phyloP scores from a whole-genome alignment of 2,113 vertebrate species.

The Corythaixoides concolor region DNA sequence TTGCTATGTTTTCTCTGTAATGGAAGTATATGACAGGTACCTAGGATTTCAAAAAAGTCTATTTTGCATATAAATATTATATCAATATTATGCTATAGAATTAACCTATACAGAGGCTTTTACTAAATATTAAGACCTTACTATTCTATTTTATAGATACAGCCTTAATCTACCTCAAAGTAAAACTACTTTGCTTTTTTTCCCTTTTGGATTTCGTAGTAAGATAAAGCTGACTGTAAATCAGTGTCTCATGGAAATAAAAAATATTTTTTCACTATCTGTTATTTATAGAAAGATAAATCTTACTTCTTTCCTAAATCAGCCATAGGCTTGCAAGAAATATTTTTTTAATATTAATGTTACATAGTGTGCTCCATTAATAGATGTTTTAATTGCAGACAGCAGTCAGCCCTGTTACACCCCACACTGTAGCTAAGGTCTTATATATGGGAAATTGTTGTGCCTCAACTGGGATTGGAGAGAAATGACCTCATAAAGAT shows the following conservation, averaged over 20 bases:
- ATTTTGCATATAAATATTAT: background rate
- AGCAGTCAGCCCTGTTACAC: background rate
- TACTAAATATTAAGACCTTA: background rate
- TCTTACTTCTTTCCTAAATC: background rate
- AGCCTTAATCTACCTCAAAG: background rate
- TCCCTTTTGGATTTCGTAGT: background rate
- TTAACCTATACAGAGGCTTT: background rate
- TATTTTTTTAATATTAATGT: background rate
- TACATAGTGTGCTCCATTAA: background rate
- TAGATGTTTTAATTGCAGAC: background rate
- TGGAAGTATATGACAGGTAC: background rate
- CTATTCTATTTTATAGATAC: background rate
- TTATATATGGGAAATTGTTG: background rate
- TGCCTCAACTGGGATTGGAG: background rate
- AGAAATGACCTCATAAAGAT: background rate
- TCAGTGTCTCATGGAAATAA: background rate
- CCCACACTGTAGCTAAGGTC: background rate
- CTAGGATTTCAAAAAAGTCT: background rate
- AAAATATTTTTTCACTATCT: background rate
- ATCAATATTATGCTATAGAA: background rate
- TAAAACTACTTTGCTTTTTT: background rate
- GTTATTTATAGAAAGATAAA: background rate
- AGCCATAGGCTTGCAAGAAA: background rate
- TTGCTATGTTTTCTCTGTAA: background rate
- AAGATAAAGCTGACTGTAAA: background rate